Evolutionary conservation across 2,797 vertebrate species (phyloP).

Genomic region (Telmatherina bonti): DNA sequence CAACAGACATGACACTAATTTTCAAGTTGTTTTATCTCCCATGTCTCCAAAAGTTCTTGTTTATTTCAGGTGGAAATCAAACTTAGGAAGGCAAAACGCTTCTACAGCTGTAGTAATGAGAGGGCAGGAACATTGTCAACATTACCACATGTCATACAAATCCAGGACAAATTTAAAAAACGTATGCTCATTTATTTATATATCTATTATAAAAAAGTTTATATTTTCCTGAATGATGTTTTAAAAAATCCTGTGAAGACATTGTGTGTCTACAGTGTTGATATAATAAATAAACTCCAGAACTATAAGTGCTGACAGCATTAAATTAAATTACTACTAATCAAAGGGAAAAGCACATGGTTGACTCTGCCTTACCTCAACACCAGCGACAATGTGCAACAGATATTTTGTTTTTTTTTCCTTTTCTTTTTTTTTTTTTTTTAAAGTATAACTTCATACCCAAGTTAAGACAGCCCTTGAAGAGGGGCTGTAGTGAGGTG

Average conservation of each 20-base stretch:
- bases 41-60: constrained; percentile 65
- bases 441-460: constrained; percentile 44
- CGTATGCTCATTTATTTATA: neutral
- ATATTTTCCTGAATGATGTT: constrained; percentile 7
- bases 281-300: constrained; percentile 45
- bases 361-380: constrained; percentile 28
- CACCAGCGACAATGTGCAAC: constrained; percentile 33
- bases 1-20: constrained; percentile 79
- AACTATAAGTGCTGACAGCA: constrained; percentile 51
- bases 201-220: neutral
- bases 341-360: constrained; percentile 28
- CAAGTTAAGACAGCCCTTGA: constrained; percentile 34
- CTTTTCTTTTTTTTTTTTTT: constrained; percentile 50
- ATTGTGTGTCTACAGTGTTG: constrained; percentile 35
- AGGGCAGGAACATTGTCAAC: constrained; percentile 26
- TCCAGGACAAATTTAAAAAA: constrained; percentile 26
- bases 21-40: constrained; percentile 73
- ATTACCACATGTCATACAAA: constrained; percentile 21
- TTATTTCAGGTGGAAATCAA: constrained; percentile 71
- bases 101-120: constrained; percentile 14
- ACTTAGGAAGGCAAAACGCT: constrained; percentile 56
- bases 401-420: constrained; percentile 50
- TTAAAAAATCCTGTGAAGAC: constrained; percentile 35
- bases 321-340: constrained; percentile 46
- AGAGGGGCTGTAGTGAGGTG: constrained; percentile 47